Conservation (phyloP, 2,113 vertebrate species). For the Chiloscyllium plagiosum region DNA sequence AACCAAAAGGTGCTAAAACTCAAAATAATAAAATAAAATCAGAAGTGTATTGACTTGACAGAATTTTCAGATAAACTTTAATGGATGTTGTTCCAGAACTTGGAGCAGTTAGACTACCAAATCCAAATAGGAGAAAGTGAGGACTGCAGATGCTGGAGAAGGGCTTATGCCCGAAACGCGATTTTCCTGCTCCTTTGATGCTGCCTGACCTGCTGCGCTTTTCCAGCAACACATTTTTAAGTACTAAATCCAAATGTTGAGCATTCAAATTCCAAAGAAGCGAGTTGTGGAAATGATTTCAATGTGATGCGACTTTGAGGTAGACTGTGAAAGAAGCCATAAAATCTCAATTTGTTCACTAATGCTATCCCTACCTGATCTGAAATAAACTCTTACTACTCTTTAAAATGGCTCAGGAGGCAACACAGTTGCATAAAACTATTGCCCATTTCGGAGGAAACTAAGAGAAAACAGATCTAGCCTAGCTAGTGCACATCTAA, state of each 20-base stretch:
- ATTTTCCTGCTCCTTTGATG: too few relatives aligned
- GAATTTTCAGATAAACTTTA: not conserved
- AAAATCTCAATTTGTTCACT: not conserved
- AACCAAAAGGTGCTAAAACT: not conserved
- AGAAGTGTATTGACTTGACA: not conserved
- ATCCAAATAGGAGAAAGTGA: not conserved
- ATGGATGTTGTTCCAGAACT: not conserved
- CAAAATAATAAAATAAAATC: not conserved
- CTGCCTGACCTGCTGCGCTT: too few relatives aligned
- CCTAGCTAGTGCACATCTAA: too few relatives aligned
- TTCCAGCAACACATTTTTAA: too few relatives aligned
- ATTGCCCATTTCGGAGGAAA: not conserved
- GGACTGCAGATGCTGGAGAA: too few relatives aligned
- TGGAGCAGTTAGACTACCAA: not conserved
- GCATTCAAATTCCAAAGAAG: not conserved
- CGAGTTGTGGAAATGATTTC: not conserved
- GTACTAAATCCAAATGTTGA: not conserved
- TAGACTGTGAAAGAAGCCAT: not conserved
- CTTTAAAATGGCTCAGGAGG: not conserved
- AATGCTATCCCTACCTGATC: not conserved
- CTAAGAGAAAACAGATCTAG: not conserved
- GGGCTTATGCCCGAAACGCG: too few relatives aligned
- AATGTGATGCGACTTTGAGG: not conserved
- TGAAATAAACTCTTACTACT: not conserved
- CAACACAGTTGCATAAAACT: not conserved